phyloP scores from a whole-genome alignment of 2,113 vertebrate genomes.

The Phaethon lepturus region DNA sequence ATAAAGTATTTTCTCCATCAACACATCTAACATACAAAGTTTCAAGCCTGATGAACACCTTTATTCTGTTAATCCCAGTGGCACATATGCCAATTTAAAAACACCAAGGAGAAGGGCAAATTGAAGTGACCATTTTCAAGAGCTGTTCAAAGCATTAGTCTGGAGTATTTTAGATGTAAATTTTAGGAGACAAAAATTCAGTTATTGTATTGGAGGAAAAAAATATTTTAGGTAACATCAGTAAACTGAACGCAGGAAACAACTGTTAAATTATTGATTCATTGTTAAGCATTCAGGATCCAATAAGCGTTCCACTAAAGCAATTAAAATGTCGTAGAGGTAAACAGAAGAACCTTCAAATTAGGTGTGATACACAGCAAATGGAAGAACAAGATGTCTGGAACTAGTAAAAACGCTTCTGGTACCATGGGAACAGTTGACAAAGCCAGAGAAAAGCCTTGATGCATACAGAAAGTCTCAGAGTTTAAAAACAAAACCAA shows the following conservation, averaged over 20 bases:
- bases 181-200: not conserved
- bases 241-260: not conserved
- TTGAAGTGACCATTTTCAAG: not conserved
- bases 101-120: not conserved
- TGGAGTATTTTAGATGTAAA: not conserved
- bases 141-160: not conserved
- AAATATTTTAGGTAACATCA: not conserved
- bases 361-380: not conserved
- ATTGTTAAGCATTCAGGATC: not conserved
- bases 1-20: not conserved
- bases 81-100: not conserved
- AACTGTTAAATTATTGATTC: not conserved
- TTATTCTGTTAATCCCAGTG: not conserved
- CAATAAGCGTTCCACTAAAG: not conserved
- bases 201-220: accelerated
- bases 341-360: not conserved
- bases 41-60: not conserved
- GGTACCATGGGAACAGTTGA: not conserved
- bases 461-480: not conserved
- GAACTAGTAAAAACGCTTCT: not conserved
- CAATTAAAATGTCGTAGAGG: not conserved
- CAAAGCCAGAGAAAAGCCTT: not conserved
- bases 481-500: not conserved
- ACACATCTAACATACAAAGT: not conserved
- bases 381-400: not conserved